A percentile compares a stretch with the other conserved stretches of the same genome.
Conservation (phyloP, 2,113 vertebrate genomes). For the Vimba vimba region DNA sequence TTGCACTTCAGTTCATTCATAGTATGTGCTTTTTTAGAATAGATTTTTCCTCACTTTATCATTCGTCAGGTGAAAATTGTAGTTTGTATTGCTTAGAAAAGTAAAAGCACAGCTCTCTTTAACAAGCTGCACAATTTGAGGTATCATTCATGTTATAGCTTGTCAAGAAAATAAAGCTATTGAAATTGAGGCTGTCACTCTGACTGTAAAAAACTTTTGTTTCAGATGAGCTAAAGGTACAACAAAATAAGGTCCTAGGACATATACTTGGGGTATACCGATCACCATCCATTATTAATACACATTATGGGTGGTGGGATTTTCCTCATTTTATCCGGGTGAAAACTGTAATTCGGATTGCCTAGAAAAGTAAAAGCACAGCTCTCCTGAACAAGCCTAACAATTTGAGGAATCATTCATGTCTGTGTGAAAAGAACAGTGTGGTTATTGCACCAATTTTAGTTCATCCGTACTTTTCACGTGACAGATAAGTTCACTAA, state of each 20-base stretch:
- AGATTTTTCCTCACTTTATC: neutral
- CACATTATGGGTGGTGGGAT: neutral
- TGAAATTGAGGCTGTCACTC: too few relatives aligned
- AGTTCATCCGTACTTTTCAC: neutral
- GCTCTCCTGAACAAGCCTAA: neutral
- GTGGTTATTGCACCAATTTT: neutral
- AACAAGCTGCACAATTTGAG: too few relatives aligned
- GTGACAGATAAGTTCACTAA: neutral
- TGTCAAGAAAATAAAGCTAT: too few relatives aligned
- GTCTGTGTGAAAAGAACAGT: neutral
- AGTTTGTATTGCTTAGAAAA: neutral
- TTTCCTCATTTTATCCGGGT: neutral
- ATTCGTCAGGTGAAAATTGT: neutral
- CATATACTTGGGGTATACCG: neutral
- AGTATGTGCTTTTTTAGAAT: neutral
- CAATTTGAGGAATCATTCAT: neutral
- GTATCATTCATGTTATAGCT: too few relatives aligned
- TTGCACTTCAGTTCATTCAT: neutral
- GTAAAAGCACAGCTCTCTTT: neutral
- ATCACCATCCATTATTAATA: neutral
- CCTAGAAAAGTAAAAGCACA: neutral
- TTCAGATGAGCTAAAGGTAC: neutral
- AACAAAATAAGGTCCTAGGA: slow-evolving; percentile 1
- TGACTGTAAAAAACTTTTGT: too few relatives aligned
- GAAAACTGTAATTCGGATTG: neutral